phyloP scores from a whole-genome alignment of 92 coral and sea anemone genomes.

The Hydrozoanthus gracilis region DNA sequence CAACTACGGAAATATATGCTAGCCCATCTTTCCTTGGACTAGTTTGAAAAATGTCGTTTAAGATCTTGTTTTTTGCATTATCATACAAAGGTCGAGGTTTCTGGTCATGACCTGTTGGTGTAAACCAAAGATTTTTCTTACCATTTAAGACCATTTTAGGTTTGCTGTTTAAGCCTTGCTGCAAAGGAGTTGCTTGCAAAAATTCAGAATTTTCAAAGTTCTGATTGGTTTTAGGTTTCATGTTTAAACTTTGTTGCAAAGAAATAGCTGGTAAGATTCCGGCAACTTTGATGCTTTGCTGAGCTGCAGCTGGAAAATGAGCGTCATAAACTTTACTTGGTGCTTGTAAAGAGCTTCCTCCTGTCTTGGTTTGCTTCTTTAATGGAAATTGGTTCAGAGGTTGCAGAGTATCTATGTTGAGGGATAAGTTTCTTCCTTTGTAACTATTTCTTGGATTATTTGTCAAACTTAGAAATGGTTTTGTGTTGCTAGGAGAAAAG shows the following conservation, averaged over 20 bases:
- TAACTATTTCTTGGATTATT: not conserved
- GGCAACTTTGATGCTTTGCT: not conserved
- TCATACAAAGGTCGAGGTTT: not conserved
- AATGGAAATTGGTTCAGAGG: not conserved
- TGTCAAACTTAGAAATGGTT: not conserved
- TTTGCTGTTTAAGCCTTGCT: not conserved
- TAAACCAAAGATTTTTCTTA: conserved; percentile 18
- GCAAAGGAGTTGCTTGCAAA: not conserved
- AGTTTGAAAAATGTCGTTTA: not conserved
- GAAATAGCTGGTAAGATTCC: conserved; percentile 16
- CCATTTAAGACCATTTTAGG: not conserved
- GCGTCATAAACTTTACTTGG: conserved; percentile 4
- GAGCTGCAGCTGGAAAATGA: not conserved
- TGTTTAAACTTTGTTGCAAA: not conserved
- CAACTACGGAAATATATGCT: not conserved
- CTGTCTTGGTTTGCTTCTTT: not conserved
- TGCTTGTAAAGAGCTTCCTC: not conserved
- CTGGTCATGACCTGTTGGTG: not conserved
- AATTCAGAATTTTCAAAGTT: conserved; percentile 8
- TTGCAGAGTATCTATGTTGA: not conserved
- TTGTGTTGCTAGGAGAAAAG: not conserved
- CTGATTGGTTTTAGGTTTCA: not conserved
- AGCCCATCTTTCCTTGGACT: not conserved
- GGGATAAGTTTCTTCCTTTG: not conserved
- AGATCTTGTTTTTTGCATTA: not conserved